Base-by-base conservation (phyloP, 2,888 invertebrate species). In the Cephus sareptanus region DNA sequence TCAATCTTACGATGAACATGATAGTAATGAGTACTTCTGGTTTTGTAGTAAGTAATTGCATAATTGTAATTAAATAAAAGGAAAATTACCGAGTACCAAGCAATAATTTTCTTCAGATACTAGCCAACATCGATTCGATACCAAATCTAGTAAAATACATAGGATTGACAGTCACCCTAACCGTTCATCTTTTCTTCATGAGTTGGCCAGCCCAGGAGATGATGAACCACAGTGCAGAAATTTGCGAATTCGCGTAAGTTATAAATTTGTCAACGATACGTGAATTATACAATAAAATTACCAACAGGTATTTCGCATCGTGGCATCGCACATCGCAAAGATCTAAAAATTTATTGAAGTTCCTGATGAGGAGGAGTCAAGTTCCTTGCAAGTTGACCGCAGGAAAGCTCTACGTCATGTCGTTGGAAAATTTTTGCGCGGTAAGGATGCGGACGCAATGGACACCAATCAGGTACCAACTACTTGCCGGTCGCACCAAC, bases 321-420 rank as follows among this genome's bases (percentile, higher is more conserved):
- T 88, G 88, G 88, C 87, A 88, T 73, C 79, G 77, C 1, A 81
- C 84, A 11, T 87, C 87, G 13, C 34, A 84, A 0, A 82, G 81
- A 73, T 79, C 84, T 4, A 83, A 87, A 69, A 86, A 80, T 78
- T 75, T 87, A 13, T 69, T 88, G 1, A 76, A 79, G 9, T 70
- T 88, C 12, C 83, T 88, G 80, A 68, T 88, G 23, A 34, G 83
- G 37, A 81, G 84, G 77, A 85, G 86, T 74, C 75, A 81, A 1
- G 35, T 11, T 31, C 87, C 88, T 1, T 79, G 87, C 35, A 80
- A 81, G 75, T 80, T 88, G 77, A 88, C 88, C 0, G 88, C 88
- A 0, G 85, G 83, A 6, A 84, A 82, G 34, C 71, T 88, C 31
- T 88, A 84, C 74, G 75, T 79, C 12, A 75, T 88, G 15, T 86